A percentile compares a stretch with the other conserved stretches of the same genome.
phyloP scores from a whole-genome alignment of 2,113 vertebrate genomes.

The Orcinus orca region DNA sequence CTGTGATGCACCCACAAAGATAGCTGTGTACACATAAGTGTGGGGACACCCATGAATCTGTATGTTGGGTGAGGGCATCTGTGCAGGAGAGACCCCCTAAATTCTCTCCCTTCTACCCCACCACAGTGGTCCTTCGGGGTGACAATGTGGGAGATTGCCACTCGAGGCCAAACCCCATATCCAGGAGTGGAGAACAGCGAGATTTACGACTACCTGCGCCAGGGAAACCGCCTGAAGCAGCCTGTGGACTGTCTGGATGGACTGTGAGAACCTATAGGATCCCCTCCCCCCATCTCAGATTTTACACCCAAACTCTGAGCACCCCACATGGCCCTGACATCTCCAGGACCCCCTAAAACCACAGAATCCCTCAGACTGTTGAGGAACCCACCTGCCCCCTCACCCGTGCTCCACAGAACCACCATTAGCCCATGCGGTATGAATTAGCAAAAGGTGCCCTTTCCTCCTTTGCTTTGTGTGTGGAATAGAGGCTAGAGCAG shows the following conservation, averaged over 20 bases:
- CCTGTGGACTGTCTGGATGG: slow-evolving; percentile 93
- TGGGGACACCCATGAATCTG: background rate
- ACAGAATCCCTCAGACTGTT: background rate
- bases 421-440: background rate
- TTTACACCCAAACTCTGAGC: background rate
- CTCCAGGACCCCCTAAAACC: background rate
- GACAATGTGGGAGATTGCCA: slow-evolving; percentile 97
- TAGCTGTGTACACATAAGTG: background rate
- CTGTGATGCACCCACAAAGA: background rate
- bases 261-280: slow-evolving; percentile 84
- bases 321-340: background rate
- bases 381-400: background rate
- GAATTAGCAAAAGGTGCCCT: background rate
- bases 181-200: slow-evolving; percentile 95
- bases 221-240: slow-evolving; percentile 94
- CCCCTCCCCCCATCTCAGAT: background rate
- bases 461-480: background rate
- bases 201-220: slow-evolving; percentile 94
- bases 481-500: background rate
- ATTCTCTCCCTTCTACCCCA: background rate
- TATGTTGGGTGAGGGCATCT: background rate
- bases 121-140: slow-evolving; percentile 94
- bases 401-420: background rate
- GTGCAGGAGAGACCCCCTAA: background rate
- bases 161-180: slow-evolving; percentile 93